Conservation (phyloP, 2,888 invertebrate species). For the Aphidius colemani region DNA sequence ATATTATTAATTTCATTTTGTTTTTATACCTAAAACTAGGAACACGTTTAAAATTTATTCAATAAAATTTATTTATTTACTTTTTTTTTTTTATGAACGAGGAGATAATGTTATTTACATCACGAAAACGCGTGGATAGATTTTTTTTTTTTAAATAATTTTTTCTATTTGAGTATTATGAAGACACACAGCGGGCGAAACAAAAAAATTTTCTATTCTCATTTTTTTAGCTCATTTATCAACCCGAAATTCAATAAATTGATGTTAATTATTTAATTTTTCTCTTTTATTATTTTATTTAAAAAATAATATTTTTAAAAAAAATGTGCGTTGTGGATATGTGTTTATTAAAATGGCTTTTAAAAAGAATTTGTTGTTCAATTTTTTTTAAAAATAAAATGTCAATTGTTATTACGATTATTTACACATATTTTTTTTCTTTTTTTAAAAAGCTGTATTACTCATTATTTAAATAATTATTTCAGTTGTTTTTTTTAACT, state of each 20-base stretch:
- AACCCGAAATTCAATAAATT: no score
- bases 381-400: not conserved
- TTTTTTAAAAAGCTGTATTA: no score
- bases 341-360: not conserved
- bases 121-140: constrained; percentile 5
- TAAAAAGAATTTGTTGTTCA: not conserved
- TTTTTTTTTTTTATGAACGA: constrained; percentile 10
- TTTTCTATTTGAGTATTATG: constrained; percentile 8
- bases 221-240: constrained; percentile 6
- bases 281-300: not conserved
- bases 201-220: not conserved
- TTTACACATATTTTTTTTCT: no score
- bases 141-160: not conserved
- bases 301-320: not conserved
- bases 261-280: constrained; percentile 9
- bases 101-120: constrained; percentile 25
- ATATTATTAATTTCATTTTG: constrained; percentile 1
- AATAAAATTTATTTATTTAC: constrained; percentile 15
- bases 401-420: no score
- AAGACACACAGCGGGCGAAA: constrained; percentile 21
- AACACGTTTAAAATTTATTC: constrained; percentile 19
- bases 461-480: no score
- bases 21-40: constrained; percentile 10
- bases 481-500: no score
- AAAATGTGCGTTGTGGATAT: not conserved